A percentile compares a stretch with the other conserved stretches of the same genome.
phyloP scores from a whole-genome alignment of 1,140 invertebrate genomes.

The Megathymus violae region DNA sequence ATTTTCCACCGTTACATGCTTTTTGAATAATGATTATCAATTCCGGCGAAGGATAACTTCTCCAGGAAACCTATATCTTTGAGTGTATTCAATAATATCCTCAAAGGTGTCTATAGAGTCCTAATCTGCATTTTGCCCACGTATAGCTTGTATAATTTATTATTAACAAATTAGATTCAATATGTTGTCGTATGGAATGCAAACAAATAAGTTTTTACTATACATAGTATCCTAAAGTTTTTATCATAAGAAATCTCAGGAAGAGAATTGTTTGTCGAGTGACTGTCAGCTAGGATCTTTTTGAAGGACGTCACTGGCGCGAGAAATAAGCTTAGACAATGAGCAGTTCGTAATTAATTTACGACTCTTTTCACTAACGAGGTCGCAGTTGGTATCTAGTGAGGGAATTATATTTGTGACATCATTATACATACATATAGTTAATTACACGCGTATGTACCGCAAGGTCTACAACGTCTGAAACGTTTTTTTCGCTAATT shows the following conservation, averaged over 20 bases:
- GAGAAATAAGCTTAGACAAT: constrained; percentile 50
- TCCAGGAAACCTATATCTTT: too few species aligned
- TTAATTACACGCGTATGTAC: too few species aligned
- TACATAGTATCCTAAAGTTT: constrained; percentile 20
- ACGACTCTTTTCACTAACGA: constrained; percentile 41
- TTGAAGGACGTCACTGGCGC: constrained; percentile 47
- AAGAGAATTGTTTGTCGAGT: constrained; percentile 44
- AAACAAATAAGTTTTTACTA: neutral
- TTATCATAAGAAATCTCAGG: constrained; percentile 39
- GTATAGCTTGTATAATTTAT: too few species aligned
- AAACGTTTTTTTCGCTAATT: too few species aligned
- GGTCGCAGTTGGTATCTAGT: constrained; percentile 9
- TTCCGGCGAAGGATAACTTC: too few species aligned
- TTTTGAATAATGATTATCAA: too few species aligned
- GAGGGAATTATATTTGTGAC: neutral
- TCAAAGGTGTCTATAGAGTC: too few species aligned
- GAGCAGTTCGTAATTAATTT: constrained; percentile 46
- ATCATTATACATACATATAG: too few species aligned
- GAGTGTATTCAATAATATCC: too few species aligned
- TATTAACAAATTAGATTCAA: neutral
- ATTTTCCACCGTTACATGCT: too few species aligned
- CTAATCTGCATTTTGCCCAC: too few species aligned
- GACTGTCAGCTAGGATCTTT: constrained; percentile 38
- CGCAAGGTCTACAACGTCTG: too few species aligned
- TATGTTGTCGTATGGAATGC: neutral